Base-by-base conservation (phyloP, 2,888 invertebrate species). In the Macrosoma leucophasiata region DNA sequence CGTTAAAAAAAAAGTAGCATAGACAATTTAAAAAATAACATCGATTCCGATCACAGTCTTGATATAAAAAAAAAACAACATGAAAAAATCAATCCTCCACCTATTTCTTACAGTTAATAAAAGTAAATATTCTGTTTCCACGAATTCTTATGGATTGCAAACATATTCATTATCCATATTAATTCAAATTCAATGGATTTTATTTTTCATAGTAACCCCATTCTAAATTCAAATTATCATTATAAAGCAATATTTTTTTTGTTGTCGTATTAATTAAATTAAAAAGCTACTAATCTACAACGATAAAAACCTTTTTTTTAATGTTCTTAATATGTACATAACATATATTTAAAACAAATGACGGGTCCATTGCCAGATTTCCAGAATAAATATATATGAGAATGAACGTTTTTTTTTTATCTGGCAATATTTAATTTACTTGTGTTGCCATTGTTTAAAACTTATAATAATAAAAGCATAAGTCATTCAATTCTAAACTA, bases 111-210 rank as follows among this genome's bases (percentile, higher is more conserved):
- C 24, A 23, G 33, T 39, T 24, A 21, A 29, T 23, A 27, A 19
- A 36, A 39, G 26, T 40, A 38, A 33, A 43, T n/a, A n/a, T 41
- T 43, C 39, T 49, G 30, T 46, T 41, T 53, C 63, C 63, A 62
- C 41, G 62, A 67, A 62, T 59, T 62, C 44, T 50, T 50, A 66
- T 62, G 68, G 67, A 68, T 60, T 55, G 46, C 61, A 71, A 79
- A 79, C 79, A 81, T 76, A 76, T 71, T 50, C 41, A 40, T 53
- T 55, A 51, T 73, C 75, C 76, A 71, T 72, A 62, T 37, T 52
- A 37, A 31, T 43, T 29, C 41, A 66, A 71, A 75, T 75, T 74
- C 68, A 58, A 61, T 65, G 74, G 72, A 68, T 55, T 46, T 43
- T 50, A 46, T 56, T 31, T 28, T 26, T 24, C 26, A 32, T 39